Evolutionary conservation across 1,140 invertebrate species (phyloP).

Genomic region (Heliothis subflexa): DNA sequence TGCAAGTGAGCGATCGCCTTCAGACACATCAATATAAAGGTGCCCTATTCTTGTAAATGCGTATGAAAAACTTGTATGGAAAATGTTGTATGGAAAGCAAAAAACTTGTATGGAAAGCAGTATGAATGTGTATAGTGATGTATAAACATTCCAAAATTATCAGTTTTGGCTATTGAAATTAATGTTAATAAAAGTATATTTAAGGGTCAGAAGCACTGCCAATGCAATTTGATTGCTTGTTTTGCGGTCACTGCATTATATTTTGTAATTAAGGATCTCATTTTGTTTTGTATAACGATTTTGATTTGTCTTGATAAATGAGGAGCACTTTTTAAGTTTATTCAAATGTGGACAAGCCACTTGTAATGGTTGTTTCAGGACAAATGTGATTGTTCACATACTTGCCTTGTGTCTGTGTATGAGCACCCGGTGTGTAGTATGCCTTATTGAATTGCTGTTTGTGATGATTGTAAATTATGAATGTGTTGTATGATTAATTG

Average conservation of each 20-base stretch:
- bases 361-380: constrained; percentile 27
- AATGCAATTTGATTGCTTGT: constrained; percentile 51
- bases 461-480: constrained; percentile 76
- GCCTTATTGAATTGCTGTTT: constrained; percentile 80
- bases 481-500: constrained; percentile 67
- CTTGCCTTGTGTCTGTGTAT: constrained; percentile 53
- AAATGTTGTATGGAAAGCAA: too few species aligned
- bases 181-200: constrained; percentile 40
- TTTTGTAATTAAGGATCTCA: constrained; percentile 49
- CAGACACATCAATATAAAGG: background rate
- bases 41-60: constrained; percentile 30
- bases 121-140: constrained; percentile 22
- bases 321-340: constrained; percentile 18
- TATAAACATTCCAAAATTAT: constrained; percentile 47
- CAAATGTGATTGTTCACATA: constrained; percentile 50
- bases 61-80: background rate
- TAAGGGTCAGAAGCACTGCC: constrained; percentile 48
- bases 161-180: constrained; percentile 22
- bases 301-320: constrained; percentile 44
- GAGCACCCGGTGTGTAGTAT: constrained; percentile 58
- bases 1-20: constrained; percentile 9
- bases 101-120: constrained; percentile 2
- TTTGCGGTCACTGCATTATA: constrained; percentile 46
- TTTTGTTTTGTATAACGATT: constrained; percentile 48
- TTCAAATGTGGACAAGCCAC: constrained; percentile 15